Base-by-base conservation (phyloP, 2,888 invertebrate species). In the Glaucopsyche alexis region DNA sequence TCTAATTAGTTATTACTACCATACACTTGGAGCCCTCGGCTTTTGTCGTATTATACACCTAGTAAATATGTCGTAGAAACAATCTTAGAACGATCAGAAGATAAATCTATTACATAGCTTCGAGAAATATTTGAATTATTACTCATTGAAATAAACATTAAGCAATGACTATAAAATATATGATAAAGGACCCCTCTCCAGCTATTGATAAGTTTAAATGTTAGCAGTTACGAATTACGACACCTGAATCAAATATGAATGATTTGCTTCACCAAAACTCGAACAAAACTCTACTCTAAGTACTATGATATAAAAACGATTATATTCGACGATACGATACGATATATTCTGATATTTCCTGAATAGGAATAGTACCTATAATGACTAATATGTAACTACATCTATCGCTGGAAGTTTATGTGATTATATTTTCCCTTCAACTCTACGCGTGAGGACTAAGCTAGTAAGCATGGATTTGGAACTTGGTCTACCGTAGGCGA, bases 11-110 rank as follows among this genome's bases (percentile, higher is more conserved):
- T 91, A 91, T 91, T 91, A 91, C 91, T 91, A 88, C 75, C 79
- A 89, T 91, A 91, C 91, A 91, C 90, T 84, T 85, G 82, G 72
- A 83, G 85, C 89, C 82, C 82, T 66, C 78, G 79, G 87, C 87
- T 82, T 76, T 78, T 80, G 80, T 78, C 81, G 29, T 38, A 78
- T 80, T n/a, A 52, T 66, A 66, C 38, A 69, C 14, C 49, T 71
- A 74, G 67, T 14, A 72, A 29, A 19, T 55, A 55, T 29, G 4
- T 16, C 13, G 29, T 60, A 60, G 60, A 60, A 29, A 38, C 7
- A 13, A 38, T 60, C 60, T 60, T 60, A 60, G 60, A 38, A 14
- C 7, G 6, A 13, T 13, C 13, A 7, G 29, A 29, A 60, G 13
- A 29, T 29, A 29, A 29, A 29, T 29, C 29, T 29, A 29, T 29